Evolutionary conservation across 2,888 invertebrate genomes (phyloP).

Genomic region (Thyatira batis): DNA sequence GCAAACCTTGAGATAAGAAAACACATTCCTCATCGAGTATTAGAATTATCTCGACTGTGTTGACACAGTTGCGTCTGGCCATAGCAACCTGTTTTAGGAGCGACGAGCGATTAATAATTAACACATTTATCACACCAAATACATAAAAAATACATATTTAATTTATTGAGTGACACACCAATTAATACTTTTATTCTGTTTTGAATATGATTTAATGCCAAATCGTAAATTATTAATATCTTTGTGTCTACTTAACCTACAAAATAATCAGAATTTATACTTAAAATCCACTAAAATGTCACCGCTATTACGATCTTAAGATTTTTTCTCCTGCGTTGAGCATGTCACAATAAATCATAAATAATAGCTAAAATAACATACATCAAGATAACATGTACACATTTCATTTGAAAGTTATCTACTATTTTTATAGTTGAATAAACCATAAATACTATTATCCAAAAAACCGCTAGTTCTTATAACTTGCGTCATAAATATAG

Average conservation of each 20-base stretch:
- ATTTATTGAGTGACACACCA: too few species aligned
- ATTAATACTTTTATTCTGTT: too few species aligned
- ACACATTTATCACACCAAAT: background rate
- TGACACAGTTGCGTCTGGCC: constrained; percentile 70
- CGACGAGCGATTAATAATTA: constrained; percentile 16
- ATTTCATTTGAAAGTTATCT: background rate
- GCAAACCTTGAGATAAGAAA: constrained; percentile 72
- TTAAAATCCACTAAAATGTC: too few species aligned
- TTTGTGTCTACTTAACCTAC: too few species aligned
- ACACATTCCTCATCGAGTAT: constrained; percentile 73
- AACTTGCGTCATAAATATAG: constrained; percentile 24
- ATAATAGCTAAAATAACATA: too few species aligned
- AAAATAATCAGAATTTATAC: too few species aligned
- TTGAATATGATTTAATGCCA: too few species aligned
- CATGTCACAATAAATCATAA: too few species aligned
- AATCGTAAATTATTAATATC: too few species aligned
- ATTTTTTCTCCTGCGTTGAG: too few species aligned
- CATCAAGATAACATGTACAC: background rate
- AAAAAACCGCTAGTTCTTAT: constrained; percentile 26
- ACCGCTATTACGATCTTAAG: too few species aligned
- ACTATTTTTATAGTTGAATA: background rate
- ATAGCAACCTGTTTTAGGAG: constrained; percentile 25
- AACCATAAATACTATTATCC: background rate
- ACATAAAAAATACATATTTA: too few species aligned
- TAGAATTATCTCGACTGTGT: constrained; percentile 73